Evolutionary conservation across 2,797 vertebrate genomes (phyloP).

Genomic region (Synanceia verrucosa): DNA sequence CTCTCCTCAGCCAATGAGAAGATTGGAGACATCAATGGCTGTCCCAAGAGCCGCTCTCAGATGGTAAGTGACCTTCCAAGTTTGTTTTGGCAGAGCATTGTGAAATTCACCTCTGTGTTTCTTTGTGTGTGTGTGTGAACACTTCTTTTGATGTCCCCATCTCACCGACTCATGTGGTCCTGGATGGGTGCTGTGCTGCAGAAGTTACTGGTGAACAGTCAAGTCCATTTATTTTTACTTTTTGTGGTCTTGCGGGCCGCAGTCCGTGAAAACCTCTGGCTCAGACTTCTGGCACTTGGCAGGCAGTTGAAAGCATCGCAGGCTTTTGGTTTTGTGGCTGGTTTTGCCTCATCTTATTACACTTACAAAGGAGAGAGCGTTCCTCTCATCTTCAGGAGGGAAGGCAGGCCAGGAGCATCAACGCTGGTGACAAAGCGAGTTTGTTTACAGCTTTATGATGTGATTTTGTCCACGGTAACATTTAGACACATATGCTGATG

Average conservation of each 20-base stretch:
- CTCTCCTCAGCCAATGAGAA: constrained; percentile 93
- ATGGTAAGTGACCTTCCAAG: constrained; percentile 88
- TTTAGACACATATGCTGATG: constrained; percentile 5
- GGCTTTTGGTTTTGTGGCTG: constrained; percentile 55
- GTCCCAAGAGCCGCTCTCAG: constrained; percentile 96
- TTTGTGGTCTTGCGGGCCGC: constrained; percentile 49
- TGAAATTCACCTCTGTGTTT: constrained; percentile 35
- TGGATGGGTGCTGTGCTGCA: constrained; percentile 13
- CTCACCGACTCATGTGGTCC: constrained; percentile 12
- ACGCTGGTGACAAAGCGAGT: constrained; percentile 2
- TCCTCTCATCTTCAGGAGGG: constrained; percentile 25
- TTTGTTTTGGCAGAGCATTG: constrained; percentile 46
- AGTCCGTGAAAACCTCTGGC: constrained; percentile 66
- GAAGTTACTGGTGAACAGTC: constrained; percentile 36
- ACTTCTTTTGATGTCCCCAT: constrained; percentile 35
- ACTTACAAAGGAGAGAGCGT: constrained; percentile 40
- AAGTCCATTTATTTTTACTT: constrained; percentile 73
- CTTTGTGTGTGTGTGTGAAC: constrained; percentile 30
- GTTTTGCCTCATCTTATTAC: constrained; percentile 54
- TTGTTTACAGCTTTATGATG: constrained; percentile 1
- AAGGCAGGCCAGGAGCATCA: constrained; percentile 5
- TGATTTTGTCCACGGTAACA: constrained; percentile 14
- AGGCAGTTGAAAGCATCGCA: constrained; percentile 55
- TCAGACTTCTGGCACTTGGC: constrained; percentile 61
- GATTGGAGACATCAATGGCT: constrained; percentile 98